phyloP scores from a whole-genome alignment of 2,797 vertebrate genomes.

The Pteropus rufus region DNA sequence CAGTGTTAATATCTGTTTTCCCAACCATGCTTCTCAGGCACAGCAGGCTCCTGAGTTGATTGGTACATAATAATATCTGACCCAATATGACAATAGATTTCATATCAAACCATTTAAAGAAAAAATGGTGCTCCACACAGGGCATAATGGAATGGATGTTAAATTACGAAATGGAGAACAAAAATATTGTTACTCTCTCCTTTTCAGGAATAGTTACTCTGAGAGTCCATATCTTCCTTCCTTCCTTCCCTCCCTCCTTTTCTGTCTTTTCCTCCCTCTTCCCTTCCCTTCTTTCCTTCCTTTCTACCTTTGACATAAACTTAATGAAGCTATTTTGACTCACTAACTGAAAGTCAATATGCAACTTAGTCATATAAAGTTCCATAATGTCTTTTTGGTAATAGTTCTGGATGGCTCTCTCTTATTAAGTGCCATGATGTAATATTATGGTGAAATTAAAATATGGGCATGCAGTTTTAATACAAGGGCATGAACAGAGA shows the following conservation, averaged over 20 bases:
- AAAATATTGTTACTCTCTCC: conserved; percentile 72
- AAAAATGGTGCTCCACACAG: conserved; percentile 55
- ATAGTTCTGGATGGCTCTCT: conserved; percentile 68
- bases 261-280: neutral
- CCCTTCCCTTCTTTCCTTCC: neutral
- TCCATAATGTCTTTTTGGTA: conserved; percentile 70
- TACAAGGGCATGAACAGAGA: conserved; percentile 77
- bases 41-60: neutral
- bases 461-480: conserved; percentile 58
- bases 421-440: conserved; percentile 67
- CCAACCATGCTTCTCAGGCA: conserved; percentile 8
- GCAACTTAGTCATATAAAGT: conserved; percentile 63
- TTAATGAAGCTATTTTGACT: conserved; percentile 81
- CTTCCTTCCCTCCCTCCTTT: neutral
- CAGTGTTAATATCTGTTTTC: neutral
- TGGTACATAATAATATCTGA: conserved; percentile 58
- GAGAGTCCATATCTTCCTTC: conserved; percentile 33
- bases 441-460: conserved; percentile 76
- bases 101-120: conserved; percentile 78
- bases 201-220: conserved; percentile 53
- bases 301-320: conserved; percentile 64
- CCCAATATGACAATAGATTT: conserved; percentile 68
- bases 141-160: conserved; percentile 75
- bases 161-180: conserved; percentile 71
- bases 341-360: conserved; percentile 78